Evolutionary conservation across 2,113 vertebrate species (phyloP), one percentile per base, ranked within the genome.

Genomic region (Cichladusa arquata): DNA sequence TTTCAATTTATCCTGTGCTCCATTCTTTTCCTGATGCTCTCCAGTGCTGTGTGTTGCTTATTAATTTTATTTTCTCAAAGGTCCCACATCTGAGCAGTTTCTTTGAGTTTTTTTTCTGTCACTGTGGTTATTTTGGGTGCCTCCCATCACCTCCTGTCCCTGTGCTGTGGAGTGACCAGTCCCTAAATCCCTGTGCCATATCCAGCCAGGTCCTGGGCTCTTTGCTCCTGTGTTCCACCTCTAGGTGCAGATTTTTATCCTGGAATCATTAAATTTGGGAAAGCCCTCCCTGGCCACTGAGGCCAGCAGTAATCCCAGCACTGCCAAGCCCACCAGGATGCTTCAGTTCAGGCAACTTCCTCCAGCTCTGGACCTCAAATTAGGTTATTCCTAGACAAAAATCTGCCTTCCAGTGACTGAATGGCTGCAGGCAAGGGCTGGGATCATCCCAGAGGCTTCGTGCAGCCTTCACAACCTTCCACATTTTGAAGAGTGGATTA

Each of bases 101-200:
- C 4, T 56, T 22, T 3, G 9, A 44, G 15, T 0, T 16, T 50
- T 33, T 25, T 58, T 65, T 7, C 19, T 22, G 0, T 34, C 13
- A 1, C 31, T 5, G 25, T 11, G 18, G 50, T 79, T 48, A 1
- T 17, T 67, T 42, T 28, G 28, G 33, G 17, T 48, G 50, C 45
- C 22, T 72, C 48, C 40, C 42, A 34, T 9, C 62, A 44, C 19
- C 34, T 73, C 45, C 51, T 31, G 33, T 29, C 34, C 17, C 11
- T 1, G 2, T 34, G 33, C 66, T 48, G 7, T 2, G 28, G 18
- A 25, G 33, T 29, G 44, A 24, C 9, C 0, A 2, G 7, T 24
- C 72, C 64, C 15, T 2, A 9, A 72, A 19, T 15, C 47, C 60
- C 23, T 1, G 2, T 3, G n/a, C 29, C 2, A 0, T 23, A 19